Conservation (phyloP, 2,888 invertebrate species). For the Eupithecia dodoneata region DNA sequence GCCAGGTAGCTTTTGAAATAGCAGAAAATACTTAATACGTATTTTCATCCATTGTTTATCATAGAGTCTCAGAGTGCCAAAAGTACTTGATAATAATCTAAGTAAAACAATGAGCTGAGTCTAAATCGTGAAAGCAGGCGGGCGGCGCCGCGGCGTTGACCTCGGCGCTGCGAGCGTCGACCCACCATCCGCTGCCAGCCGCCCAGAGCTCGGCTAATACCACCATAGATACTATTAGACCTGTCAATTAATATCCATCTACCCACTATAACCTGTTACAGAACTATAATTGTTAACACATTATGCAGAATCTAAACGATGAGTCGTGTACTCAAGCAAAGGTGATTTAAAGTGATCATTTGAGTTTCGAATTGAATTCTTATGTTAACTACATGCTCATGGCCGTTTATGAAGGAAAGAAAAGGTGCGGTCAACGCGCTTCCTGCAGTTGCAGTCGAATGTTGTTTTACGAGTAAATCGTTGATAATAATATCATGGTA, state of each 20-base stretch:
- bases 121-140: slow-evolving; percentile 59
- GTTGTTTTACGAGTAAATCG: slow-evolving; percentile 29
- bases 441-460: slow-evolving; percentile 10
- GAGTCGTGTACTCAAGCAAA: slow-evolving; percentile 2
- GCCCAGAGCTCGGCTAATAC: slow-evolving; percentile 35
- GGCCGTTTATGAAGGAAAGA: background rate
- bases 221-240: slow-evolving; percentile 48
- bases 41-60: background rate
- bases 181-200: slow-evolving; percentile 58
- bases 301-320: slow-evolving; percentile 13
- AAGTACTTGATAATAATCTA: slow-evolving; percentile 3
- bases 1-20: background rate
- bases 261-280: slow-evolving; percentile 24
- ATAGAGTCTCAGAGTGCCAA: background rate
- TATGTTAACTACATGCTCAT: background rate
- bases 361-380: background rate
- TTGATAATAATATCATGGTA: slow-evolving; percentile 47
- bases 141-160: slow-evolving; percentile 72
- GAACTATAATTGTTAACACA: slow-evolving; percentile 10
- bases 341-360: background rate
- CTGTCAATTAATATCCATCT: slow-evolving; percentile 44
- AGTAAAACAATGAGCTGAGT: slow-evolving; percentile 19
- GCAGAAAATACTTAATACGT: background rate
- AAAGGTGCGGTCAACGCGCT: background rate
- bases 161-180: slow-evolving; percentile 75